Conservation (phyloP, 2,888 invertebrate species). For the Ctenicera cuprea region DNA sequence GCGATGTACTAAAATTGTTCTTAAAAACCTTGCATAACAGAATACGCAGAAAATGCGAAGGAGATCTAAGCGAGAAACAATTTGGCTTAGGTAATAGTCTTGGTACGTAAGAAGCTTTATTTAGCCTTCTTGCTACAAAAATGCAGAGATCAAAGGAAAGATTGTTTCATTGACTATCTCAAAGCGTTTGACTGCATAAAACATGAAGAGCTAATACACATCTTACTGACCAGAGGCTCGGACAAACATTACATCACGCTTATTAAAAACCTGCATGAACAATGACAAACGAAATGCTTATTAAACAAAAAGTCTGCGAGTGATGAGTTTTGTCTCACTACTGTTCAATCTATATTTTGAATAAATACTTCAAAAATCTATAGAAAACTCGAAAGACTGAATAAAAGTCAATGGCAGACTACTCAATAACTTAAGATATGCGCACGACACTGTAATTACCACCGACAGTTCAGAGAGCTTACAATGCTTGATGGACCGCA, state of each 20-base stretch:
- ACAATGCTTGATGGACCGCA: not conserved
- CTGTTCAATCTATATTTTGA: not conserved
- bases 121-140: not conserved
- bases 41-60: no score
- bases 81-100: not conserved
- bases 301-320: not conserved
- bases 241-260: not conserved
- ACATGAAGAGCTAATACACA: not conserved
- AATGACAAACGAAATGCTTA: constrained; percentile 9
- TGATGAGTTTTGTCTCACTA: not conserved
- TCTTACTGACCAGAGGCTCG: not conserved
- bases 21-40: not conserved
- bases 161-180: not conserved
- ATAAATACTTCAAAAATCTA: not conserved
- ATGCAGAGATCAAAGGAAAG: constrained; percentile 1
- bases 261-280: not conserved
- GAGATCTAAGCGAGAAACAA: not conserved
- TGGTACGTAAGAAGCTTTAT: not conserved
- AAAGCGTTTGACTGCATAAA: constrained; percentile 11
- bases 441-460: not conserved
- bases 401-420: not conserved
- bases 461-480: not conserved
- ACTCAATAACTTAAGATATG: not conserved
- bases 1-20: not conserved
- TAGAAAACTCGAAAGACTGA: constrained; percentile 5